phyloP scores from a whole-genome alignment of 2,888 invertebrate species.

The Ophraella communa region DNA sequence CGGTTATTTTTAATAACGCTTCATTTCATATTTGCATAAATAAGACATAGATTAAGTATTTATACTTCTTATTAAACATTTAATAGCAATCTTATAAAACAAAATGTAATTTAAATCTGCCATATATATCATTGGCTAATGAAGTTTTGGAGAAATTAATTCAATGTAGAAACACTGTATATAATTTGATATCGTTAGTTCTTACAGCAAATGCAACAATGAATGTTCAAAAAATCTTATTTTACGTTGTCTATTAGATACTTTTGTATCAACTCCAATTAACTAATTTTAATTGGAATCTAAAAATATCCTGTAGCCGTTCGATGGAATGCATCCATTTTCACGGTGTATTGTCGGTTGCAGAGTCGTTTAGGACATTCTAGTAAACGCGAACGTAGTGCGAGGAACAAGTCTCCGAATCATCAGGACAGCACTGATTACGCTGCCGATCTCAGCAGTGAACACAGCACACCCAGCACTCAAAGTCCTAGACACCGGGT shows the following conservation, averaged over 20 bases:
- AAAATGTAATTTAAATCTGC: no score
- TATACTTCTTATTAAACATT: no score
- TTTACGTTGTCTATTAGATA: no score
- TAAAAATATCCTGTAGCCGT: background rate
- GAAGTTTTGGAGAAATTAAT: no score
- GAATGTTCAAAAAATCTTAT: no score
- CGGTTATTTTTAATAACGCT: no score
- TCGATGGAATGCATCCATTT: background rate
- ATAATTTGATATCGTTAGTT: no score
- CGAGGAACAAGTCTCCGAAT: constrained; percentile 64
- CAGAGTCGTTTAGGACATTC: constrained; percentile 74
- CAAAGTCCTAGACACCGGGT: constrained; percentile 78
- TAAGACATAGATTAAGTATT: no score
- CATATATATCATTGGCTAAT: no score
- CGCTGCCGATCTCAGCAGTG: constrained; percentile 79
- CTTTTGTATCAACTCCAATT: background rate
- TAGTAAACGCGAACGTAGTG: constrained; percentile 27
- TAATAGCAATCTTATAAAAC: no score
- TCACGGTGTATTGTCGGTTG: constrained; percentile 40
- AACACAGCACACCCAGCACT: constrained; percentile 75
- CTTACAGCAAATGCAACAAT: background rate
- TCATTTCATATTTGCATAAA: no score
- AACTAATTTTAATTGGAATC: background rate
- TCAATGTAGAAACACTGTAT: no score
- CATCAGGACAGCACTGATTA: constrained; percentile 72